These are phyloP conservation scores for Stomatorhinus walkeri DNA, from an alignment of 2,797 vertebrate species.

Conservation along the genomic window DNA sequence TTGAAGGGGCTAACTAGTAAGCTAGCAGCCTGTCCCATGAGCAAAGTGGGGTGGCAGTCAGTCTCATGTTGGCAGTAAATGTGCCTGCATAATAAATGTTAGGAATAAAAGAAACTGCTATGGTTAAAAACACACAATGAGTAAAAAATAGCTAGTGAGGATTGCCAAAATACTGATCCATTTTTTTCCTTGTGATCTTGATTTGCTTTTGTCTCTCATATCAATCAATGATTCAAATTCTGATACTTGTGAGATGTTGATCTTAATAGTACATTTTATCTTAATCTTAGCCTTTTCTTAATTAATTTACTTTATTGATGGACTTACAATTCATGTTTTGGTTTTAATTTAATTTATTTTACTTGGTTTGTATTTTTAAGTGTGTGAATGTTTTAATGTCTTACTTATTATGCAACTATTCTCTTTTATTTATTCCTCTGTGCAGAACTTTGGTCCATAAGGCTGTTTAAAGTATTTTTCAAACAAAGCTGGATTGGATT, in stretches of 20 bases:
- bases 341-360: no score
- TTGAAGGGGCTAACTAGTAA: neutral
- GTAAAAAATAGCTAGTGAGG: neutral
- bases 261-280: neutral
- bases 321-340: no score
- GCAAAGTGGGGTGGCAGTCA: neutral
- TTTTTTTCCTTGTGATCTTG: neutral
- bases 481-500: neutral
- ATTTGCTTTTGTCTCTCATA: neutral
- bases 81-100: neutral
- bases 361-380: no score
- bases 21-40: neutral
- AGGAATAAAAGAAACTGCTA: neutral
- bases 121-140: neutral
- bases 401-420: no score
- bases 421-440: neutral
- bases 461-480: neutral
- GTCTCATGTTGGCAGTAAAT: neutral
- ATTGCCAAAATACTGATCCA: neutral
- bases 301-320: no score
- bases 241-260: neutral
- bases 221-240: neutral
- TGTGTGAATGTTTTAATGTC: no score
- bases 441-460: neutral
- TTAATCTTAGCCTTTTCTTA: no score